Evolutionary conservation across 2,113 vertebrate genomes (phyloP), one percentile per base, ranked within the genome.

Genomic region (Xyrauchen texanus): DNA sequence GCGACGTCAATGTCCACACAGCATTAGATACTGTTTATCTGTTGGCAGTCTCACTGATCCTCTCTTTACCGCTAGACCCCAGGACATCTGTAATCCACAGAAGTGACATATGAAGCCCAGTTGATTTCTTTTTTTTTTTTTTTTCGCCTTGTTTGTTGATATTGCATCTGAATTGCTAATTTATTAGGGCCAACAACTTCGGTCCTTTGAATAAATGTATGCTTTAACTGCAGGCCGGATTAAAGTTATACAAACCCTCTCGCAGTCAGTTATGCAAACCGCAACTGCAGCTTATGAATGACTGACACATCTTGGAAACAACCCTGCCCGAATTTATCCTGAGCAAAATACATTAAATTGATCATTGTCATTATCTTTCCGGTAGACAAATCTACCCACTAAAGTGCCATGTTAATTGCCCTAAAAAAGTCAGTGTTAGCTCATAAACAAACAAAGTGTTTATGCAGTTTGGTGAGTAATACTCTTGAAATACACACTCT

Each of bases 101-200:
- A 47, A 73, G 67, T 70, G 76, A 83, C 68, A 79, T 79, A 79
- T 76, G 65, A 81, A 68, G 58, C 64, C 63, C 21, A 11, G 72
- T 74, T 61, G 81, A 21, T 57, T 78, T 78, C 74, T 67, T 34
- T 34, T 85, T 74, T 68, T 77, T 69, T 68, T 68, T 78, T 58
- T 52, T 75, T 81, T 21, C 1, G 47, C 55, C 52, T 77, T 82
- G 71, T 82, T 85, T 81, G 68, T 81, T 81, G 61, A 85, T 85
- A 57, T 52, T 75, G 10, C 21, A 85, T 81, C 68, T 79, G 79
- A 76, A 81, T 83, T 81, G 78, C 81, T 81, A 85, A 85, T 85
- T 76, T 76, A 64, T 57, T 76, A 63, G 67, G 71, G 78, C 58
- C 42, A 71, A 74, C 60, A 69, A 78, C 66, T 78, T 81, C 72